Evolutionary conservation across 1,140 invertebrate species (phyloP).

Genomic region (Hydropsyche tenuis): DNA sequence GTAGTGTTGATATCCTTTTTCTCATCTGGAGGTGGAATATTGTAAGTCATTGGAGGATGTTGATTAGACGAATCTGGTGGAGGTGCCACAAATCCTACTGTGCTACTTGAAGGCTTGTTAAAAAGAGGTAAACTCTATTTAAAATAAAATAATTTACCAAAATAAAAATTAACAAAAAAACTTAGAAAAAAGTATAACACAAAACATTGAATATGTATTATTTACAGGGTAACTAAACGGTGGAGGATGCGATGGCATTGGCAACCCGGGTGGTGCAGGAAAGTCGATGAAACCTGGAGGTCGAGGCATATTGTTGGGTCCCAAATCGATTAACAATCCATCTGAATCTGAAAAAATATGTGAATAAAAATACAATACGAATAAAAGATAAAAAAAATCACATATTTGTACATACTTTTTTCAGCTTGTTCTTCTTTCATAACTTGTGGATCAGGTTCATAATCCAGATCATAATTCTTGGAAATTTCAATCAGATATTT

Average conservation of each 20-base stretch:
- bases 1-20: slow-evolving; percentile 68
- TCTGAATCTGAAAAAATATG: slow-evolving; percentile 64
- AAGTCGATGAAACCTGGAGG: slow-evolving; percentile 83
- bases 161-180: neutral
- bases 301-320: slow-evolving; percentile 69
- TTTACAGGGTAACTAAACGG: slow-evolving; percentile 69
- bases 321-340: slow-evolving; percentile 78
- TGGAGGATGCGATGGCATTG: slow-evolving; percentile 57
- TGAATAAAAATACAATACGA: slow-evolving; percentile 7
- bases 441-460: slow-evolving; percentile 90
- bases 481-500: slow-evolving; percentile 97
- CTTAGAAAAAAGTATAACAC: neutral
- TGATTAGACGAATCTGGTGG: slow-evolving; percentile 56
- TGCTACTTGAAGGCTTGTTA: slow-evolving; percentile 57
- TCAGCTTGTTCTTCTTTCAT: slow-evolving; percentile 80
- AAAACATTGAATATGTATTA: slow-evolving; percentile 27
- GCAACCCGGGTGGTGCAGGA: slow-evolving; percentile 71
- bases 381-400: neutral
- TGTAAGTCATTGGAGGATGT: slow-evolving; percentile 71
- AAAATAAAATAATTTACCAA: slow-evolving; percentile 9
- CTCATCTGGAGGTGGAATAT: slow-evolving; percentile 67
- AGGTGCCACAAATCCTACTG: slow-evolving; percentile 62
- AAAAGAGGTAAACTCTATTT: slow-evolving; percentile 50
- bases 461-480: slow-evolving; percentile 91
- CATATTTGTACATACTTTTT: slow-evolving; percentile 9